Conservation (phyloP, 2,888 invertebrate species). For the Teleiodes luculella region DNA sequence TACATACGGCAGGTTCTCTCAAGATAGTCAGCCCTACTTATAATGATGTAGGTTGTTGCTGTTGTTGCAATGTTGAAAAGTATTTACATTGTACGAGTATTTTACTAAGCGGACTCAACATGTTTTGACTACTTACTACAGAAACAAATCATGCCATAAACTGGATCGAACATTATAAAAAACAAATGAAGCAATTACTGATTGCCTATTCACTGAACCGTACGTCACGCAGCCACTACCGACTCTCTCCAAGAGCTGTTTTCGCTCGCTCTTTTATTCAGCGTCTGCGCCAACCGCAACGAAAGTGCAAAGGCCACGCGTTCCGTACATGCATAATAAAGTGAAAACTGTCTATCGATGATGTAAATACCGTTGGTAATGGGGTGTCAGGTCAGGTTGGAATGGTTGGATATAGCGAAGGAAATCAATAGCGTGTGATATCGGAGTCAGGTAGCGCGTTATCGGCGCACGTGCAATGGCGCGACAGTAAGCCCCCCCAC, state of each 20-base stretch:
- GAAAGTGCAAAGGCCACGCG: constrained; percentile 10
- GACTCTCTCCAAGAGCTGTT: constrained; percentile 1
- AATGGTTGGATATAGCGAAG: not conserved
- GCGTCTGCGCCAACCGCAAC: constrained; percentile 2
- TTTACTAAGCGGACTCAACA: no score
- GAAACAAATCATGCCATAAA: no score
- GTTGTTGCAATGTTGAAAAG: no score
- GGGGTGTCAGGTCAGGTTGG: not conserved
- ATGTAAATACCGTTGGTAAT: not conserved
- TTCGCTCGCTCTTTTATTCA: not conserved
- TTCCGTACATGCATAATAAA: not conserved
- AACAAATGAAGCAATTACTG: not conserved
- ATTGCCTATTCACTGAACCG: constrained; percentile 1
- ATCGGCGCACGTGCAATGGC: constrained; percentile 6
- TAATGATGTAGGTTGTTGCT: no score
- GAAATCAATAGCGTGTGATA: not conserved
- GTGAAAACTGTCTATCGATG: not conserved
- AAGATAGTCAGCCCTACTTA: no score
- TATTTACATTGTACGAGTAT: no score
- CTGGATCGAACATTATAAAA: not conserved
- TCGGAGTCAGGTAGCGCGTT: not conserved
- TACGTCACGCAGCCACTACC: not conserved
- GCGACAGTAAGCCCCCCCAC: not conserved
- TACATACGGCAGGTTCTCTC: no score
- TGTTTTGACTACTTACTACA: no score